Base-by-base conservation (phyloP, 2,113 vertebrate genomes). In the Acrocephalus kingi region DNA sequence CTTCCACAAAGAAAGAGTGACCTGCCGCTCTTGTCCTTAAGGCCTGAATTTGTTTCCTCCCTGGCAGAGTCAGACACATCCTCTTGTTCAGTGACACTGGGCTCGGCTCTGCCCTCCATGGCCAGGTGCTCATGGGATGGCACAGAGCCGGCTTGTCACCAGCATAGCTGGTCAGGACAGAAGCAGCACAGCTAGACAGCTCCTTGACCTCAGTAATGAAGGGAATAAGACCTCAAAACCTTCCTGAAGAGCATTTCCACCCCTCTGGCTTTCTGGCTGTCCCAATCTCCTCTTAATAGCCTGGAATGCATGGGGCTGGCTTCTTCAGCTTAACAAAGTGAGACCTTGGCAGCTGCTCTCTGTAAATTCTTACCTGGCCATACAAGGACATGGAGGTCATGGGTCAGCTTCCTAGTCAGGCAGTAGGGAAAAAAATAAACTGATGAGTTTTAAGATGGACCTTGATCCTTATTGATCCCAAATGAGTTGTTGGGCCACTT, bases 81-180 rank as follows among this genome's bases (percentile, higher is more conserved):
- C 17, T 58, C 30, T 80, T 0, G 0, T 43, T 51, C 0, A 5
- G 58, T 1, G 4, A 27, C 58, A 21, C 9, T 13, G 33, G 56
- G 62, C 51, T 96, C 0, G 0, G 76, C 48, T 71, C 76, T 94
- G 77, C 52, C 11, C n/a, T 64, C 63, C 31, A 1, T 0, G 3
- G 52, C 48, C 39, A 2, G 3, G 20, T 25, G 37, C 45, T 64
- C 37, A 2, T 6, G 17, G 58, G 49, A 33, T 2, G 3, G 37
- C 1, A 4, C 41, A 52, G 58, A 59, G 30, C 33, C 0, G 5
- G 2, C 30, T 1, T 9, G 33, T 35, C 35, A 68, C 51, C 27
- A 22, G 43, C 73, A n/a, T 48, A 67, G 69, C 64, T 67, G 3
- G 37, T 15, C 13, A 10, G 49, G 35, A 31, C 20, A 75, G 63